Percentiles rank a stretch among this genome's conserved stretches.
These are phyloP conservation scores for Nomada fucata DNA, from an alignment of 2,888 invertebrate genomes.

Conservation along the genomic window DNA sequence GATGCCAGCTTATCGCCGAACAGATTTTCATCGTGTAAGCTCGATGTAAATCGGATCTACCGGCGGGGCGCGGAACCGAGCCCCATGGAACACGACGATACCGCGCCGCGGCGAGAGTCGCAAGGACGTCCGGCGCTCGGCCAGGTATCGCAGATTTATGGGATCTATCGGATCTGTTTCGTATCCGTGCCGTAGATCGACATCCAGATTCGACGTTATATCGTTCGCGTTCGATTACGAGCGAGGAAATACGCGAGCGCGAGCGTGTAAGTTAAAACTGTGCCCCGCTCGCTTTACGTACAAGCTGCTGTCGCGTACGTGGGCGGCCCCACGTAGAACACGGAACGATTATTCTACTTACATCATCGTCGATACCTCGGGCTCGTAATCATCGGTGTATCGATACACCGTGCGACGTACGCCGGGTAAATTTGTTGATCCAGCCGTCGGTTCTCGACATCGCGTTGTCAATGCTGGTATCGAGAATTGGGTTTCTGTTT, in stretches of 20 bases:
- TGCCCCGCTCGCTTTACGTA: neutral
- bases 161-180: slow-evolving; percentile 61
- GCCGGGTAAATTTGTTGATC: slow-evolving; percentile 23
- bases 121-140: slow-evolving; percentile 78
- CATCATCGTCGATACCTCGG: slow-evolving; percentile 72
- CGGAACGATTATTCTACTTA: slow-evolving; percentile 74
- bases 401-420: slow-evolving; percentile 35
- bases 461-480: too few relatives aligned
- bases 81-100: slow-evolving; percentile 38
- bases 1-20: slow-evolving; percentile 38
- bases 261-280: neutral
- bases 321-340: slow-evolving; percentile 63
- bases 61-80: slow-evolving; percentile 41
- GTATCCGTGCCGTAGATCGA: slow-evolving; percentile 75
- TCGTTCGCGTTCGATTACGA: slow-evolving; percentile 42
- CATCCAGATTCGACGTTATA: slow-evolving; percentile 74
- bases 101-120: slow-evolving; percentile 49
- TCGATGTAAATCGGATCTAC: slow-evolving; percentile 52
- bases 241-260: slow-evolving; percentile 7
- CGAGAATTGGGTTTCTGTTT: too few relatives aligned
- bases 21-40: slow-evolving; percentile 46
- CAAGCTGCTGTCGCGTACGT: slow-evolving; percentile 4
- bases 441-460: slow-evolving; percentile 25
- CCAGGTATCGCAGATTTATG: slow-evolving; percentile 70
- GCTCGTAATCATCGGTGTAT: slow-evolving; percentile 42